phyloP scores from a whole-genome alignment of 2,113 vertebrate species.

The Hippoglossus stenolepis region DNA sequence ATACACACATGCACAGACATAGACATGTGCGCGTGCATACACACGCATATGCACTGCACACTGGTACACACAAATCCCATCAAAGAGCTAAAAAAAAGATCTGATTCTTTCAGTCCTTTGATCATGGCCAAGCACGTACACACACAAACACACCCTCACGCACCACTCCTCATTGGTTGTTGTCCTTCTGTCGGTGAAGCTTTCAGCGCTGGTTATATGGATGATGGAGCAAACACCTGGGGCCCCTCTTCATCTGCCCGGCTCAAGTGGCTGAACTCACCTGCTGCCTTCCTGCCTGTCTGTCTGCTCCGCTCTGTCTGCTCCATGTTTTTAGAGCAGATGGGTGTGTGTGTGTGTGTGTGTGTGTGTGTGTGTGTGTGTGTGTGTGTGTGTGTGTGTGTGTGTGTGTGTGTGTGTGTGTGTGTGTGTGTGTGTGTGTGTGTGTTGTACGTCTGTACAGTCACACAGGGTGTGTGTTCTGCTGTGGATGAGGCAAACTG shows the following conservation, averaged over 20 bases:
- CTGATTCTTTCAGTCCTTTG: conserved; percentile 67
- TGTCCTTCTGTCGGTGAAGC: conserved; percentile 61
- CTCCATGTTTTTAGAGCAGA: too few species aligned
- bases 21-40: background rate
- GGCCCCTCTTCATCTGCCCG: conserved; percentile 65
- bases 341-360: conserved; percentile 5
- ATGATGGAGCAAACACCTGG: conserved; percentile 77
- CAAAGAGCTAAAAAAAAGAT: conserved; percentile 57
- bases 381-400: background rate
- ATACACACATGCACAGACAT: conserved; percentile 4
- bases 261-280: conserved; percentile 70
- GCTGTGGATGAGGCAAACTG: conserved; percentile 13
- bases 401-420: conserved; percentile 1
- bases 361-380: conserved; percentile 36
- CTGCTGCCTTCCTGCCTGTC: conserved; percentile 49
- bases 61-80: conserved; percentile 51
- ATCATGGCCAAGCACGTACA: conserved; percentile 28
- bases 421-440: conserved; percentile 39
- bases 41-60: conserved; percentile 1
- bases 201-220: conserved; percentile 77
- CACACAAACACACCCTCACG: conserved; percentile 13
- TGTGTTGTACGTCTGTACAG: conserved; percentile 14
- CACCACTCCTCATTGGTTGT: conserved; percentile 50
- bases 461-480: background rate
- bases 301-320: background rate